Conservation (phyloP, 2,888 invertebrate species). For the Nymphalis c-album region DNA sequence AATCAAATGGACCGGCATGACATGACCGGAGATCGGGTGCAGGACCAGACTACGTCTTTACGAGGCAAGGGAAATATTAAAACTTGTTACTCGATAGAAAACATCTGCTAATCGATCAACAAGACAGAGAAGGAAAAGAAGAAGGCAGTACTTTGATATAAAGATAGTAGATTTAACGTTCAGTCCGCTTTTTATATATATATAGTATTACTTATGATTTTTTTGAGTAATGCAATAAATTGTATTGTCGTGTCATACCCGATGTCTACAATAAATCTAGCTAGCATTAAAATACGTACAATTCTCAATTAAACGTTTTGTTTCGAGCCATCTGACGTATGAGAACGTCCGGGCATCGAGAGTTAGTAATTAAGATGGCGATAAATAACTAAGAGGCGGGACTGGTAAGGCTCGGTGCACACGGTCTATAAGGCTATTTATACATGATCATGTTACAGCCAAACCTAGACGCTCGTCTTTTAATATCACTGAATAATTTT, state of each 20-base stretch:
- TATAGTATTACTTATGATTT: neutral
- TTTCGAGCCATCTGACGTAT: slow-evolving; percentile 36
- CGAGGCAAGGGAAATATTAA: too few species aligned
- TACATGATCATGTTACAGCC: neutral
- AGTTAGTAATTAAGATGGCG: slow-evolving; percentile 63
- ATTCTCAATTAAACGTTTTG: slow-evolving; percentile 34
- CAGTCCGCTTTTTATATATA: neutral
- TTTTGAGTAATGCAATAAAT: slow-evolving; percentile 4
- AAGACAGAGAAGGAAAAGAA: too few species aligned
- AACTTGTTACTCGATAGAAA: too few species aligned
- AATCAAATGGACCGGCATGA: too few species aligned
- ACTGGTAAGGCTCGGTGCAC: slow-evolving; percentile 45
- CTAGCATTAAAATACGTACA: slow-evolving; percentile 18
- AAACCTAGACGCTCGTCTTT: too few species aligned
- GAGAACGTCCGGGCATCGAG: slow-evolving; percentile 51
- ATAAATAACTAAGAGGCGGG: slow-evolving; percentile 62
- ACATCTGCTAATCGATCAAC: too few species aligned
- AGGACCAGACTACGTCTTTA: too few species aligned
- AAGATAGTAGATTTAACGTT: too few species aligned
- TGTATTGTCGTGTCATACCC: neutral
- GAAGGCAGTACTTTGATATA: too few species aligned
- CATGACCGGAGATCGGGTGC: too few species aligned
- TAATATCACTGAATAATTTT: too few species aligned
- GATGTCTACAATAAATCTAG: slow-evolving; percentile 19
- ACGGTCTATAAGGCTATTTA: neutral